Conservation (phyloP, 2,797 vertebrate species). For the Streptopelia turtur region DNA sequence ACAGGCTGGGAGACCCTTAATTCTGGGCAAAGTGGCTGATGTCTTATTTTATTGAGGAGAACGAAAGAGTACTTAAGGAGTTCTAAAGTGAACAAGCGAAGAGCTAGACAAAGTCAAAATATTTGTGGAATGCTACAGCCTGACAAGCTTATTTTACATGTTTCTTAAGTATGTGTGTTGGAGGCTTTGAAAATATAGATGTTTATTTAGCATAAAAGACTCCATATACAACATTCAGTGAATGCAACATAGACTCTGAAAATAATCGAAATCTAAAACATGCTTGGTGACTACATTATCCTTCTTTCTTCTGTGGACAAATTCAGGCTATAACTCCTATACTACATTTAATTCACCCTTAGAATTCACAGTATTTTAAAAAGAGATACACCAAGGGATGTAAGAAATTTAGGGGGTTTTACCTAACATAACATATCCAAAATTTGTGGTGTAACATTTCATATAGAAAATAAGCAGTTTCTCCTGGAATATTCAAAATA, state of each 20-base stretch:
- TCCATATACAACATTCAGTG: neutral
- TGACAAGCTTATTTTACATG: neutral
- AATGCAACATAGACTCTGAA: neutral
- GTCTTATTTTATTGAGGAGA: neutral
- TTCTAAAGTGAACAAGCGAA: neutral
- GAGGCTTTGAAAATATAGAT: neutral
- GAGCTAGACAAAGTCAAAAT: neutral
- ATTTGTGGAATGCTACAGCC: neutral
- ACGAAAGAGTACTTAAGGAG: neutral
- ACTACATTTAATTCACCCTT: accelerated
- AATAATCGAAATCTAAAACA: neutral
- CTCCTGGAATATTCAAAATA: neutral
- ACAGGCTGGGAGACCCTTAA: neutral
- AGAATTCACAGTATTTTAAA: neutral
- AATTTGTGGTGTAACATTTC: neutral
- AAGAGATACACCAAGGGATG: neutral
- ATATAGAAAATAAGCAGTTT: neutral
- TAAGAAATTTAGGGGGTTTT: neutral
- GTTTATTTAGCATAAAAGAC: neutral
- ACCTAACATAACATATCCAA: neutral
- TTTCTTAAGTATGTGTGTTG: neutral
- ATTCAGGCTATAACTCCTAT: neutral
- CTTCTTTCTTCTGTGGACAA: neutral
- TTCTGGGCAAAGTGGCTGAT: neutral
- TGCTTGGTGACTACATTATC: neutral